Base-by-base conservation (phyloP, 2,888 invertebrate species). In the Drosophila vallismaia region DNA sequence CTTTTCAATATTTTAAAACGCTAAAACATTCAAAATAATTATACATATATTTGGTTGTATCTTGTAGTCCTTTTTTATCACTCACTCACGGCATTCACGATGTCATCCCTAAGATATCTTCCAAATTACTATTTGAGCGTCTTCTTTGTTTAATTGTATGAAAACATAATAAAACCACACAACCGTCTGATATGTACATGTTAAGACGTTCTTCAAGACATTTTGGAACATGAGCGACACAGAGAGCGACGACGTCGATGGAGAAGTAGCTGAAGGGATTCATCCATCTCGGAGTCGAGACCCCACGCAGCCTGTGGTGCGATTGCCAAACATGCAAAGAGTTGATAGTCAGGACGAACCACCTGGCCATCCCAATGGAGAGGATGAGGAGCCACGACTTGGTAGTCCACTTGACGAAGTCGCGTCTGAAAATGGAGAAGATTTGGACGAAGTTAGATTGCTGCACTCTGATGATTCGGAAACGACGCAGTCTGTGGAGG, bases 271-370 rank as follows among this genome's bases (percentile, higher is more conserved):
- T 28, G 10, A 42, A 2, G 62, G 24, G 5, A 19, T 10, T 0
- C 33, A 42, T 33, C 48, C 63, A 12, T 19, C 64, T 28, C 52
- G 19, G 10, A 63, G 66, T 31, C 9, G 33, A 19, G 66, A 66
- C 10, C 28, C 48, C 0, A 48, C 45, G 24, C 67, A 57, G 38
- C 51, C 54, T 10, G 26, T 28, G 7, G 7, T 49, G 9, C 48
- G 60, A 19, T 33, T 48, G 3, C 40, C 19, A 38, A 6, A 10
- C n/a, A 45, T 19, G 19, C 66, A 38, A 33, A 26, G 49, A 19
- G 33, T 51, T 24, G 1, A 19, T 10, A 36, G 51, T 14, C 45
- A 58, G 29, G 14, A 48, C 26, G 36, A 12, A n/a, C n/a, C 6
- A n/a, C n/a, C 5, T n/a, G 4, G n/a, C 2, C 12, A n/a, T 36